Evolutionary conservation across 2,888 invertebrate species (phyloP).

Genomic region (Chymomyza amoena): DNA sequence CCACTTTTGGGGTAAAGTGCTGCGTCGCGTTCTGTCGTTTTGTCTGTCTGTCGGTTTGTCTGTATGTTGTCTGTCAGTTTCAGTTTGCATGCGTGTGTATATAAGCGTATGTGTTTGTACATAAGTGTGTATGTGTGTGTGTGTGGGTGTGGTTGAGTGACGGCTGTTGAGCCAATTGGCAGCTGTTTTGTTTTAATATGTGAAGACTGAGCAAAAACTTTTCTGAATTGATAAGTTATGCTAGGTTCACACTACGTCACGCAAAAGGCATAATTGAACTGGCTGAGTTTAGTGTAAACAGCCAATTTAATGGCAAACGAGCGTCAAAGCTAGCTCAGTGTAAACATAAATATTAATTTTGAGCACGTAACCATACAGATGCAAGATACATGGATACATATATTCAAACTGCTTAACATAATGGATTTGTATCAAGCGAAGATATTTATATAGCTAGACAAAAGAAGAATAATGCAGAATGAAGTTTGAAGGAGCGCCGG

Average conservation of each 20-base stretch:
- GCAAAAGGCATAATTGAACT: background rate
- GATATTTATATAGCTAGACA: no score
- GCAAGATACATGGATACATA: no score
- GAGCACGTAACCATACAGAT: no score
- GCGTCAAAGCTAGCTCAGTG: no score
- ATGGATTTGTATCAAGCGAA: no score
- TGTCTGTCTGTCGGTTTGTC: background rate
- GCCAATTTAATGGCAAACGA: no score
- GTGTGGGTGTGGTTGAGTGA: constrained; percentile 35
- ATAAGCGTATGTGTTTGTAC: background rate
- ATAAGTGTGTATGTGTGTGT: constrained; percentile 1
- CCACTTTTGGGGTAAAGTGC: background rate
- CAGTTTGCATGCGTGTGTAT: background rate
- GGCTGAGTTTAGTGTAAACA: no score
- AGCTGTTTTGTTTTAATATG: constrained; percentile 6
- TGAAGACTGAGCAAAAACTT: background rate
- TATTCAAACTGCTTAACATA: no score
- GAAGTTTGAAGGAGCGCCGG: no score
- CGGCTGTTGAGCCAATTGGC: constrained; percentile 28
- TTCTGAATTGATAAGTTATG: background rate
- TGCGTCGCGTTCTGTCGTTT: background rate
- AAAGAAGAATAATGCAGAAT: no score
- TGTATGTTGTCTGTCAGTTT: background rate
- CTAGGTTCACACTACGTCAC: background rate
- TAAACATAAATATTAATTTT: no score